Base-by-base conservation (phyloP, 1,140 invertebrate species). In the Brachionus rubens region DNA sequence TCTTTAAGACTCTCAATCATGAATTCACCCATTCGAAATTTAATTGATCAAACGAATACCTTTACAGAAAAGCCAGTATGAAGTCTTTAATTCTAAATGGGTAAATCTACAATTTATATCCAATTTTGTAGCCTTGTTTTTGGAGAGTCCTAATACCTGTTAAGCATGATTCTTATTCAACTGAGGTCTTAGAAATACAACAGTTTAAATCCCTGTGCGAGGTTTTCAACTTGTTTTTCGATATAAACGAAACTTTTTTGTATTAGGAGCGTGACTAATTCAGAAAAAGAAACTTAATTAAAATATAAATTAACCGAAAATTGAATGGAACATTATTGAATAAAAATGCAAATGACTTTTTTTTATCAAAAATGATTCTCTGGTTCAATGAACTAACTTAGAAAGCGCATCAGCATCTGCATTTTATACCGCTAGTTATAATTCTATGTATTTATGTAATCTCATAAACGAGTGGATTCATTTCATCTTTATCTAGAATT, bases 401-500 rank as follows among this genome's bases (percentile, higher is more conserved):
- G 33, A 36, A 36, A 36, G 33, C 33, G 33, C 33, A 59, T 59
- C 14, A 33, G 54, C 52, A 54, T 54, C 52, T 54, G 52, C 52
- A 54, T 59, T 59, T 36, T 59, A 33, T 59, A 33, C 54, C 30
- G 54, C 28, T 40, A 33, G 19, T 16, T 36, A 5, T 36, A 36
- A 36, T 5, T 36, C 33, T 36, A 36, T 30, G 26, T 16, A 59
- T 59, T 59, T 59, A 59, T 59, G 54, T 59, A 59, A 59, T 59
- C 54, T 28, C 54, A 59, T 41, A 59, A 59, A 36, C 26, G 36
- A 36, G 3, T 5, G 9, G 9, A 59, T 26, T 19, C 54, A n/a
- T 40, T 59, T 59, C 30, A 59, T 59, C 54, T 59, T 40, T 59
- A 59, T 59, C 28, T 59, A 59, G 30, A 36, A 59, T 59, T 33